These are phyloP conservation scores for Caenorhabditis wallacei DNA, from an alignment of 2,888 invertebrate species.

Conservation along the genomic window DNA sequence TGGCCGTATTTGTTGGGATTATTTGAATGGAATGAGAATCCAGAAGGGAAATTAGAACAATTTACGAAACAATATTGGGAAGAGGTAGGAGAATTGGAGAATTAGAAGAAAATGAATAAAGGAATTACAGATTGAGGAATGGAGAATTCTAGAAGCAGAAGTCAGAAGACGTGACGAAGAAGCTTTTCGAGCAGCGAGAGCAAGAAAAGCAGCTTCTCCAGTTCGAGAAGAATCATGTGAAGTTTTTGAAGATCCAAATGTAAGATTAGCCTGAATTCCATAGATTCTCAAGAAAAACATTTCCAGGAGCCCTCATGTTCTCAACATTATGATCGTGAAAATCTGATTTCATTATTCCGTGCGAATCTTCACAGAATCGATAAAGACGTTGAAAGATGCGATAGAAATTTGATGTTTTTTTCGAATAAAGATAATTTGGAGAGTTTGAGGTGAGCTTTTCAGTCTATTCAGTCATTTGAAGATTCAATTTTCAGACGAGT, in stretches of 20 bases:
- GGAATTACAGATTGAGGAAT: slow-evolving; percentile 89
- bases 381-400: slow-evolving; percentile 96
- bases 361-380: slow-evolving; percentile 95
- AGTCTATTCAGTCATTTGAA: slow-evolving; percentile 71
- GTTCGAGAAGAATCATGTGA: slow-evolving; percentile 78
- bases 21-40: slow-evolving; percentile 77
- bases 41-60: slow-evolving; percentile 70
- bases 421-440: slow-evolving; percentile 91
- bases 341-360: slow-evolving; percentile 85
- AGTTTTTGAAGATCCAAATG: slow-evolving; percentile 77
- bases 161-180: slow-evolving; percentile 90
- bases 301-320: slow-evolving; percentile 61
- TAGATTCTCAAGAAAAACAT: neutral
- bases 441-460: slow-evolving; percentile 85
- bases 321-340: slow-evolving; percentile 55
- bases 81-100: slow-evolving; percentile 32
- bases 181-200: slow-evolving; percentile 77
- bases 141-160: slow-evolving; percentile 95
- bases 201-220: slow-evolving; percentile 72
- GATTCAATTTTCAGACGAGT: slow-evolving; percentile 72
- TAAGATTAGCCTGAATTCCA: neutral
- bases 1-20: slow-evolving; percentile 82
- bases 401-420: slow-evolving; percentile 95
- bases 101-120: neutral
- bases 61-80: slow-evolving; percentile 72